Evolutionary conservation across 2,113 vertebrate species (phyloP).

Genomic region (Pseudois nayaur): DNA sequence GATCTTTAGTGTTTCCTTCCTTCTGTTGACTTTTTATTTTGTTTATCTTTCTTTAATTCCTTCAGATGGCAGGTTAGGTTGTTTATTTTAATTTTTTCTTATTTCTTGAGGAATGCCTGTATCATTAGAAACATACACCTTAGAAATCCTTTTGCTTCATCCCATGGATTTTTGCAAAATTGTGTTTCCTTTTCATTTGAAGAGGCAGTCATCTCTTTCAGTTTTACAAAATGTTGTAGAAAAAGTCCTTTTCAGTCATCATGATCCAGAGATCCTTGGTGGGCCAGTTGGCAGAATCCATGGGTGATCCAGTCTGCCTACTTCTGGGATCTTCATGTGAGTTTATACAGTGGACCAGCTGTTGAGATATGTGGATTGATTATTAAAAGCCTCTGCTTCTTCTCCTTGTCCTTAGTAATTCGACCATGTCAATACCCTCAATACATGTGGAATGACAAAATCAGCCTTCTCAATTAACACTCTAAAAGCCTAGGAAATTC

Average conservation of each 20-base stretch:
- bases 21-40: neutral
- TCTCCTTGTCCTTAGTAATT: neutral
- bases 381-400: neutral
- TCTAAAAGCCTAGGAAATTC: neutral
- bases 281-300: neutral
- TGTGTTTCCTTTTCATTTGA: neutral
- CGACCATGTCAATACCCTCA: neutral
- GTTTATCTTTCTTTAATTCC: neutral
- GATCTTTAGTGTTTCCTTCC: neutral
- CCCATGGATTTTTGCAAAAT: neutral
- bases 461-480: neutral
- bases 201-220: neutral
- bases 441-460: neutral
- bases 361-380: neutral
- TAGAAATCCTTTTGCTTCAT: neutral
- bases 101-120: neutral
- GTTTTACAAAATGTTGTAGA: neutral
- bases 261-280: neutral
- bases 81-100: neutral
- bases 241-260: neutral
- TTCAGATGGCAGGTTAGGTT: neutral
- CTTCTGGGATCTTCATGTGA: neutral
- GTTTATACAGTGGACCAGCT: neutral
- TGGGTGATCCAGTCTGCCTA: neutral
- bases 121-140: neutral